These are phyloP conservation scores for Helogale parvula DNA, from an alignment of 2,113 vertebrate genomes.

Conservation along the genomic window DNA sequence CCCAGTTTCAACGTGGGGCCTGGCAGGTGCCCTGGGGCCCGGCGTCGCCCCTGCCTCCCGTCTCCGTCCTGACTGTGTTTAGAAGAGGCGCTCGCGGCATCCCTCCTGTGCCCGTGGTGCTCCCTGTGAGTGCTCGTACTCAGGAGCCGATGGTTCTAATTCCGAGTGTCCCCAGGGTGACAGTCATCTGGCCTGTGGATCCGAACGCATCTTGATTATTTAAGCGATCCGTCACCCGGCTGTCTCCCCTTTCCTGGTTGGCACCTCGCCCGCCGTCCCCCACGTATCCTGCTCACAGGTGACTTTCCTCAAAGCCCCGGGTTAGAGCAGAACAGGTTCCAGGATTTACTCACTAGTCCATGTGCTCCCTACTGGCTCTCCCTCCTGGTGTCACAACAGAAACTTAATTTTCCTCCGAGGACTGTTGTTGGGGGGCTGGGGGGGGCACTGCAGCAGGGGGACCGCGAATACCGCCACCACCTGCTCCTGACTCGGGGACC, in stretches of 20 bases:
- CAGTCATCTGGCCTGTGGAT: not conserved
- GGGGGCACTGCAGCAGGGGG: not conserved
- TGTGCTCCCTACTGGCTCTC: not conserved
- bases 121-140: rapidly evolving
- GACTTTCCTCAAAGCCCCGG: not conserved
- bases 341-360: not conserved
- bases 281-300: not conserved
- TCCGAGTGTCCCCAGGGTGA: rapidly evolving
- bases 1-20: not conserved
- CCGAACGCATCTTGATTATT: not conserved
- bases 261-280: rapidly evolving
- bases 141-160: not conserved
- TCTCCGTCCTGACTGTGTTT: not conserved
- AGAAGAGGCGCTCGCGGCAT: rapidly evolving
- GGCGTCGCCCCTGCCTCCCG: rapidly evolving
- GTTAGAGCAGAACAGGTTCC: not conserved
- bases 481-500: not conserved
- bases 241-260: not conserved
- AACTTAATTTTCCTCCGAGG: not conserved
- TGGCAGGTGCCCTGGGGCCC: rapidly evolving
- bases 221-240: not conserved
- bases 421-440: not conserved
- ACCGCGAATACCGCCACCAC: rapidly evolving
- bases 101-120: not conserved
- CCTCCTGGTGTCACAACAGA: rapidly evolving